phyloP scores from a whole-genome alignment of 2,113 vertebrate species.

The Oncorhynchus keta region DNA sequence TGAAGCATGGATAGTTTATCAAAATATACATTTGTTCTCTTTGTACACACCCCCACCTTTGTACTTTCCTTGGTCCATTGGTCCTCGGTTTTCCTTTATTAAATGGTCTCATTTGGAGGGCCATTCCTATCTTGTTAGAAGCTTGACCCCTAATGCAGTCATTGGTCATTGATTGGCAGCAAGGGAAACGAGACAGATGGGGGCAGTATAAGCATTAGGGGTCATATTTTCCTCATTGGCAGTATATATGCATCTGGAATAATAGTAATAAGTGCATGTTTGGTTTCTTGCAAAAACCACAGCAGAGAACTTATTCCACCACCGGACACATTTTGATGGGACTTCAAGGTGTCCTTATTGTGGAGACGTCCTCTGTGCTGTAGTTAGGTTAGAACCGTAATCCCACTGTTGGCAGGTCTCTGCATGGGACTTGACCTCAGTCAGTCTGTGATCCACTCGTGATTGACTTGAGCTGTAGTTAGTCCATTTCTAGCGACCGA shows the following conservation, averaged over 20 bases:
- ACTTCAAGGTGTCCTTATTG: slow-evolving; percentile 40
- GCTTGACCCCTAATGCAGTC: slow-evolving; percentile 43
- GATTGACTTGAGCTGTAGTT: slow-evolving; percentile 25
- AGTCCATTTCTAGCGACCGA: slow-evolving; percentile 30
- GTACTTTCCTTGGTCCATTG: slow-evolving; percentile 47
- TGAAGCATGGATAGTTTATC: slow-evolving; percentile 66
- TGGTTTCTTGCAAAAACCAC: slow-evolving; percentile 48
- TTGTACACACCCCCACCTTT: slow-evolving; percentile 67
- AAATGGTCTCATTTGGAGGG: slow-evolving; percentile 31
- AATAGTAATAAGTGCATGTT: background rate
- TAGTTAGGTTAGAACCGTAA: slow-evolving; percentile 37
- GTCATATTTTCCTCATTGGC: slow-evolving; percentile 50
- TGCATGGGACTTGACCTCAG: slow-evolving; percentile 20
- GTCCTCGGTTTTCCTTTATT: slow-evolving; percentile 27
- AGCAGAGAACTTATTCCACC: slow-evolving; percentile 32
- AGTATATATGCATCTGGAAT: slow-evolving; percentile 53
- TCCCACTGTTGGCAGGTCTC: slow-evolving; percentile 14
- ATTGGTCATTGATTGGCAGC: slow-evolving; percentile 39
- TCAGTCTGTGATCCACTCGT: slow-evolving; percentile 43
- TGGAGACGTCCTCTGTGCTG: slow-evolving; percentile 28
- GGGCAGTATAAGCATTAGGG: slow-evolving; percentile 48
- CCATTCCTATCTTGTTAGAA: slow-evolving; percentile 46
- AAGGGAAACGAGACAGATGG: slow-evolving; percentile 54
- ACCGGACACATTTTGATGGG: slow-evolving; percentile 34
- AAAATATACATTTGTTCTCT: slow-evolving; percentile 78